Evolutionary conservation across 2,888 invertebrate genomes (phyloP).

Genomic region (Pelosia muscerda): DNA sequence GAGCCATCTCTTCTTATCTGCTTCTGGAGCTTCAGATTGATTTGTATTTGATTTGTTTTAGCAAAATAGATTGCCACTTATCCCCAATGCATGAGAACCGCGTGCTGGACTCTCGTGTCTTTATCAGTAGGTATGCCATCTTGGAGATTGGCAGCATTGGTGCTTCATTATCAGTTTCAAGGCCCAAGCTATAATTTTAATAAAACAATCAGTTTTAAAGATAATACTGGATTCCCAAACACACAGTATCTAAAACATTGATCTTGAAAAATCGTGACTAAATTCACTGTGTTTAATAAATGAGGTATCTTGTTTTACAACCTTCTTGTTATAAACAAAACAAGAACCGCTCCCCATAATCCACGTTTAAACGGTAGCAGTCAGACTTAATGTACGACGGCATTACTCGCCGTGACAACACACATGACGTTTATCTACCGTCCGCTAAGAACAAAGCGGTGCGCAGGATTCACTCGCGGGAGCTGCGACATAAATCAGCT

Average conservation of each 20-base stretch:
- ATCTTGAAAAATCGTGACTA: neutral
- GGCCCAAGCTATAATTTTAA: too few relatives aligned
- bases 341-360: neutral
- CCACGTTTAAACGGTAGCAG: slow-evolving; percentile 19
- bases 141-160: too few relatives aligned
- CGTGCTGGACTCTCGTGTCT: too few relatives aligned
- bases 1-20: neutral
- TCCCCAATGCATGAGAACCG: too few relatives aligned
- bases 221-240: neutral
- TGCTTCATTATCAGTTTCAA: too few relatives aligned
- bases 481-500: slow-evolving; percentile 54
- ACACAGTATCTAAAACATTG: neutral
- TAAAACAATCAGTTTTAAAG: neutral
- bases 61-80: too few relatives aligned
- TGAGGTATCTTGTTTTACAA: neutral
- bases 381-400: slow-evolving; percentile 28
- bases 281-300: neutral
- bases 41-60: too few relatives aligned
- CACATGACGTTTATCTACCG: slow-evolving; percentile 43
- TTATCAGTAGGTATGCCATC: too few relatives aligned
- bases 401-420: slow-evolving; percentile 56
- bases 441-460: slow-evolving; percentile 14
- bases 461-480: slow-evolving; percentile 22
- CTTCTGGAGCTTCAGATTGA: too few relatives aligned
- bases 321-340: neutral